Evolutionary conservation across 2,113 vertebrate genomes (phyloP), one percentile per base, ranked within the genome.

Genomic region (Polypterus senegalus): DNA sequence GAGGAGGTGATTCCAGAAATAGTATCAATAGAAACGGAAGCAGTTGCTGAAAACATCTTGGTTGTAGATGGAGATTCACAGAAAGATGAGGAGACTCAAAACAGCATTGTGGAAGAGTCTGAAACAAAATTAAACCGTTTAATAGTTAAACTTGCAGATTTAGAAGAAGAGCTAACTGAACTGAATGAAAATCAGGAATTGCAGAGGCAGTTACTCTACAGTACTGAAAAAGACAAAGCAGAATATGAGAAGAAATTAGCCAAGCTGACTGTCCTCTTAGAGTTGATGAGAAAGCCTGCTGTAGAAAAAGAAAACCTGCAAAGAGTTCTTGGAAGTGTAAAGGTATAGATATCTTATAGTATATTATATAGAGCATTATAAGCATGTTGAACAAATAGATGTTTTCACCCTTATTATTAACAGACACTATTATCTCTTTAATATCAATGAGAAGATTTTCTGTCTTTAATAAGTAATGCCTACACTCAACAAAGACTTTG

Each of bases 181-280:
- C 83, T 87, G 70, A 84, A 88, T 60, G 66, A 9, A 48, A 84
- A 84, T 58, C 83, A 92, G 73, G 80, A 89, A 59, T 70, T 88
- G 48, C 89, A 91, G 77, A 89, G 86, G 75, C 76, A 91, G 71
- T 86, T 90, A 59, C 71, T 92, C 8, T 75, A 79, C 70, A 79
- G 78, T 69, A 86, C 87, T 5, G 85, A 88, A 70, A 83, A 88
- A 68, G 91, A 88, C 61, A 82, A 81, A 64, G 46, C 79, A 44
- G 77, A 89, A 69, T 93, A 95, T 63, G 89, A 93, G 78, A 79
- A 66, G 65, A 89, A 76, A 61, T 73, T 94, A 56, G 54, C 74
- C 3, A 73, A 86, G 60, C 83, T 94, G 59, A 82, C 88, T 69
- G 81, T 84, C 46, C 68, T 91, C 3, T 76, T 92, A 27, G 70